A percentile compares a stretch with the other conserved stretches of the same genome.
These are phyloP conservation scores for Drosophila rufa DNA, from an alignment of 1,140 invertebrate species.

Conservation along the genomic window DNA sequence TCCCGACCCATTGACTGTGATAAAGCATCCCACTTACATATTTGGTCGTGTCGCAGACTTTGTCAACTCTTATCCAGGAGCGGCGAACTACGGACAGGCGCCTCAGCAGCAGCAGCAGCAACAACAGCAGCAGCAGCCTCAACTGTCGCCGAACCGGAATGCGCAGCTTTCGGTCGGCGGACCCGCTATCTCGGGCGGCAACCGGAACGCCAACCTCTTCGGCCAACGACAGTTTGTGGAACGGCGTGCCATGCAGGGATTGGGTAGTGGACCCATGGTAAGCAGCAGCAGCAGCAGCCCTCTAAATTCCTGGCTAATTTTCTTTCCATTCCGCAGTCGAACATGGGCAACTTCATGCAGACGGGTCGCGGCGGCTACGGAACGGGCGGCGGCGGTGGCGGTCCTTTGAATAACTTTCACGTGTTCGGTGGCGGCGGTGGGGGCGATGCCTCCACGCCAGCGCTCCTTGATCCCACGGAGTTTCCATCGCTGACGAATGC, in stretches of 20 bases:
- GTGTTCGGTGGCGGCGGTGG: slow-evolving; percentile 88
- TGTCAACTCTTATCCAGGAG: slow-evolving; percentile 72
- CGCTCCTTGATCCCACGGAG: slow-evolving; percentile 94
- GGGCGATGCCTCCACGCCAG: slow-evolving; percentile 91
- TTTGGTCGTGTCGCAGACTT: slow-evolving; percentile 42
- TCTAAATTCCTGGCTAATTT: slow-evolving; percentile 7
- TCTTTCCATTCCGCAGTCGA: slow-evolving; percentile 63
- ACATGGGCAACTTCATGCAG: slow-evolving; percentile 85
- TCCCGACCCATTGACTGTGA: no score
- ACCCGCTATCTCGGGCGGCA: slow-evolving; percentile 86
- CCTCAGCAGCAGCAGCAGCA: slow-evolving; percentile 86
- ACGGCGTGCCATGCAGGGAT: slow-evolving; percentile 89
- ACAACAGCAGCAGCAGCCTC: slow-evolving; percentile 86
- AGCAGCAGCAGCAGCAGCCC: slow-evolving; percentile 6
- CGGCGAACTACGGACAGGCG: slow-evolving; percentile 85
- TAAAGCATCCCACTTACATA: slow-evolving; percentile 7
- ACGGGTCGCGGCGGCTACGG: slow-evolving; percentile 88
- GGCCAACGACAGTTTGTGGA: slow-evolving; percentile 91
- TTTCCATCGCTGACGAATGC: slow-evolving; percentile 95
- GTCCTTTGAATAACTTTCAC: slow-evolving; percentile 89
- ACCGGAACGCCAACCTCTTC: slow-evolving; percentile 88
- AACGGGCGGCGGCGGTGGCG: slow-evolving; percentile 86
- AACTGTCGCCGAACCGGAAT: slow-evolving; percentile 87
- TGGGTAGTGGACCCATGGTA: slow-evolving; percentile 82
- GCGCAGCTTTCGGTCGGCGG: slow-evolving; percentile 85